Base-by-base conservation (phyloP, 2,113 vertebrate species). In the Passerina amoena region DNA sequence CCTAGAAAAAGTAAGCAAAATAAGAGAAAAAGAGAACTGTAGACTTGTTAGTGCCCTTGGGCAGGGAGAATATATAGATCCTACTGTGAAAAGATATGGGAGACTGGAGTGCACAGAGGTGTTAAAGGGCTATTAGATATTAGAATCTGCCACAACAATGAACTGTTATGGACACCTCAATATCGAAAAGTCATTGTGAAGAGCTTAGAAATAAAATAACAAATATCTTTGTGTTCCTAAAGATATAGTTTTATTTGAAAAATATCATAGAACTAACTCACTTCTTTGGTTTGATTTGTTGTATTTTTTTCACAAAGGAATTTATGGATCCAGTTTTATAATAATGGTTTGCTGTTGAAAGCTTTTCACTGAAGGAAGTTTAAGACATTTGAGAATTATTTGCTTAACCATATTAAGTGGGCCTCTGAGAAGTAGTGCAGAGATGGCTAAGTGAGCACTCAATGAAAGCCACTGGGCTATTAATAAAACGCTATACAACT, bases 1-100 rank as follows among this genome's bases (percentile, higher is more conserved):
- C 64, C 76, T 44, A 51, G 60, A 88, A 95, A 53, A 93, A 95
- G 35, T 73, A 82, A 66, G 11, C 20, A 86, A 92, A 94, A 64
- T 47, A 63, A 81, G 31, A 85, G 51, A 44, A 79, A 48, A 80
- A 66, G 54, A 66, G 65, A 76, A 31, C 33, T 80, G 33, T 14
- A 47, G 64, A 44, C 12, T 83, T 7, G 4, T 90, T 83, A 63
- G 53, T 82, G 60, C 69, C 80, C 69, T 93, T 71, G 47, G 35
- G 64, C 47, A 75, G 76, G 12, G 30, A 91, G 38, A 70, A 82
- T 77, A 56, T 83, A 71, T 71, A 81, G 30, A 50, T 73, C 28
- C 64, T 59, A 3, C 56, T 56, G 47, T 73, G 85, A 56, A 81
- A 93, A 81, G 60, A 47, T 86, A 17, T 30, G 28, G 60, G 64